These are phyloP conservation scores for Marisa cornuarietis DNA, from an alignment of 1,140 invertebrate species.

Conservation along the genomic window DNA sequence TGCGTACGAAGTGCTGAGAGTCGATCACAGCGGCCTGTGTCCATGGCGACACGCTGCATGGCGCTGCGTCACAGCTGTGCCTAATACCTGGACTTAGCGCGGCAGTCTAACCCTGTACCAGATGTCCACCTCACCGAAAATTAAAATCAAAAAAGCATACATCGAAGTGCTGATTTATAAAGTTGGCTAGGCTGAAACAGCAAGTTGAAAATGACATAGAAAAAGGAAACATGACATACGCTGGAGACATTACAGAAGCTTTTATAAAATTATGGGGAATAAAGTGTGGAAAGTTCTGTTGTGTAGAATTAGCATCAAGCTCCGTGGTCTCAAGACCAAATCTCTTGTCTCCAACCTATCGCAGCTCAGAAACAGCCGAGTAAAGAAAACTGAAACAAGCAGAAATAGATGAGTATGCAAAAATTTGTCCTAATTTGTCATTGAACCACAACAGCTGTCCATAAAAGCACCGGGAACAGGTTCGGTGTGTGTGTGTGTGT, in stretches of 20 bases:
- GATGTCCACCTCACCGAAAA: no score
- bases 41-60: no score
- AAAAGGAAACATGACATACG: no score
- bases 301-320: not conserved
- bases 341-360: not conserved
- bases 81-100: no score
- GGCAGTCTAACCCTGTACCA: no score
- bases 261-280: not conserved
- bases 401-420: not conserved
- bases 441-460: not conserved
- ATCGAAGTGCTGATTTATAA: no score
- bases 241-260: not conserved
- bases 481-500: not conserved
- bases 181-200: no score
- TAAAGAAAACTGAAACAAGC: not conserved
- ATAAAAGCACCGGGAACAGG: not conserved
- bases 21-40: no score
- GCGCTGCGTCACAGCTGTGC: no score
- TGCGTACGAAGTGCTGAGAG: no score
- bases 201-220: no score
- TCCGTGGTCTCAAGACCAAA: not conserved
- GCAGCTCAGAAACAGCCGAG: not conserved
- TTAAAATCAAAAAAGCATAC: not conserved
- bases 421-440: not conserved
- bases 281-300: no score